Evolutionary conservation across 2,113 vertebrate genomes (phyloP).

Genomic region (Gymnorhina tibicen): DNA sequence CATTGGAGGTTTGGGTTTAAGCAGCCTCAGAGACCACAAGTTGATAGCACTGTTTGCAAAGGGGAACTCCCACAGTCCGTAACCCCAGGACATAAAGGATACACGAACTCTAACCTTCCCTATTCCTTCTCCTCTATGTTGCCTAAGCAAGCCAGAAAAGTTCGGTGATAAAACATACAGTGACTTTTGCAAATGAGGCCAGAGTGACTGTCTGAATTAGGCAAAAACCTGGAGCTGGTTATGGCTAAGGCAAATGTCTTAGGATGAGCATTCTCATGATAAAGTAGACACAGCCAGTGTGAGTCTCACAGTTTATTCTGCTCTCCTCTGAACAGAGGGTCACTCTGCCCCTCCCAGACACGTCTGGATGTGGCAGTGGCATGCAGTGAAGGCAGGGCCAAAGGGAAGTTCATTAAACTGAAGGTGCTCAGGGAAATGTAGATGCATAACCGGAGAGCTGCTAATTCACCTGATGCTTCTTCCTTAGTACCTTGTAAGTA

Average conservation of each 20-base stretch:
- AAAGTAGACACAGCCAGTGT: neutral
- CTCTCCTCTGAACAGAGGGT: neutral
- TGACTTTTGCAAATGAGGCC: neutral
- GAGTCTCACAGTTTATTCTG: neutral
- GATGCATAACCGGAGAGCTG: neutral
- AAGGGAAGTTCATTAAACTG: neutral
- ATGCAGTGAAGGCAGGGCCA: neutral
- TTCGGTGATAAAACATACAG: neutral
- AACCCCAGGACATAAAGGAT: neutral
- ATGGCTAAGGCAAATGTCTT: neutral
- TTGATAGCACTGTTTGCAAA: neutral
- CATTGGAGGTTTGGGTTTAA: neutral
- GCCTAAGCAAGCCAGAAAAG: neutral
- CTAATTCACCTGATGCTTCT: constrained; percentile 2
- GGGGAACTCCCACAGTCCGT: neutral
- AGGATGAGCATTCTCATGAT: neutral
- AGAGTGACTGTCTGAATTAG: neutral
- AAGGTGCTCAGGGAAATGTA: neutral
- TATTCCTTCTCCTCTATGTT: neutral
- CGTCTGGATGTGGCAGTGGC: neutral
- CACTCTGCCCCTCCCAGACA: neutral
- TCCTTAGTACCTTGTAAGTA: neutral
- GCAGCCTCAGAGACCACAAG: neutral
- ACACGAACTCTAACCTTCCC: neutral
- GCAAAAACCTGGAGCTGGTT: neutral